Evolutionary conservation across 2,888 invertebrate genomes (phyloP).

Genomic region (Plagodis dolabraria): DNA sequence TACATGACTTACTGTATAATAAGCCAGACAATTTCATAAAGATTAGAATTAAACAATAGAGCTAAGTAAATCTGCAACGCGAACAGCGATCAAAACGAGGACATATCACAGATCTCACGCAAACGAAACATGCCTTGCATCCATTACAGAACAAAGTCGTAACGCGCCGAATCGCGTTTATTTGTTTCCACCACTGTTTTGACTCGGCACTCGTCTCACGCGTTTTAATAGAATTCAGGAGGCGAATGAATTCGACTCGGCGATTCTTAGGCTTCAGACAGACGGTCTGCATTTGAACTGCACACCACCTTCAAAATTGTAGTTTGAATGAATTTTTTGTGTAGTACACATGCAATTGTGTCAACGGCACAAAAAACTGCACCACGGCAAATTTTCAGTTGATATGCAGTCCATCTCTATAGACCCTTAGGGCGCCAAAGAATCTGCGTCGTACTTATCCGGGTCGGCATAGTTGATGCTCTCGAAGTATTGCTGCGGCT

Average conservation of each 20-base stretch:
- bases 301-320: too few relatives aligned
- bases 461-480: constrained; percentile 84
- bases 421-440: constrained; percentile 50
- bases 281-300: too few relatives aligned
- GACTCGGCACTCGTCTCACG: too few relatives aligned
- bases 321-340: too few relatives aligned
- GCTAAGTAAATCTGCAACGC: constrained; percentile 27
- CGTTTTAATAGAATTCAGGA: too few relatives aligned
- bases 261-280: too few relatives aligned
- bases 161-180: neutral
- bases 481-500: constrained; percentile 86
- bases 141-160: neutral
- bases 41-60: constrained; percentile 19
- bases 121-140: neutral
- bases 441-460: constrained; percentile 59
- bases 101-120: constrained; percentile 59
- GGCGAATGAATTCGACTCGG: too few relatives aligned
- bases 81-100: constrained; percentile 38
- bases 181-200: too few relatives aligned
- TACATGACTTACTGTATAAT: constrained; percentile 8
- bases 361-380: too few relatives aligned
- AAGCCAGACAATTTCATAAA: constrained; percentile 22
- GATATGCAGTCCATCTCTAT: too few relatives aligned
- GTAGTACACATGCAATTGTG: too few relatives aligned
- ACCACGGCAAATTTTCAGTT: too few relatives aligned